These are phyloP conservation scores for Epinephelus lanceolatus DNA, from an alignment of 2,113 vertebrate genomes.

Conservation along the genomic window DNA sequence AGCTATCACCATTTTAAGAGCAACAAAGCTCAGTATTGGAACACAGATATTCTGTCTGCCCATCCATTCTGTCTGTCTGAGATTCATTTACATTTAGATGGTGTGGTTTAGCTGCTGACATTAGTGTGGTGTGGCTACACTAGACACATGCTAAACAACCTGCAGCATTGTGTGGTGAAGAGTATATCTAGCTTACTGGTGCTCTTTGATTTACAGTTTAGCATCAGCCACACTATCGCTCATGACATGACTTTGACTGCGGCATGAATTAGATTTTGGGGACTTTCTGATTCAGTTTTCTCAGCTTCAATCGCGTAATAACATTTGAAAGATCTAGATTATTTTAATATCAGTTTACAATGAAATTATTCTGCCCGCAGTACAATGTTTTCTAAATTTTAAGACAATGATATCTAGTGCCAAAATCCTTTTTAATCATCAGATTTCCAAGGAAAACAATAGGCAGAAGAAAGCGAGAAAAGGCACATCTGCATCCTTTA, in stretches of 20 bases:
- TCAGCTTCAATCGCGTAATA: neutral
- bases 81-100: conserved; percentile 69
- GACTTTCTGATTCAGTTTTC: neutral
- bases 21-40: neutral
- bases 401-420: neutral
- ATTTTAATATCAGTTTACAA: neutral
- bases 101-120: conserved; percentile 15
- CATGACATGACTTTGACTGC: neutral
- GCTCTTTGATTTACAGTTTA: conserved; percentile 19
- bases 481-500: no score
- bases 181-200: neutral
- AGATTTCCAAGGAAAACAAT: neutral
- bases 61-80: conserved; percentile 18
- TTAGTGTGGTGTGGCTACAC: neutral
- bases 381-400: neutral
- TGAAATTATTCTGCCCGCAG: neutral
- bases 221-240: neutral
- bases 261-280: no score
- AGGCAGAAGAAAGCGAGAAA: no score
- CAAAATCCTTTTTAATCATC: neutral
- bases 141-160: conserved; percentile 31
- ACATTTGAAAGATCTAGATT: neutral
- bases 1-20: neutral
- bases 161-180: neutral
- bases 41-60: neutral